Evolutionary conservation across 2,113 vertebrate genomes (phyloP).

Genomic region (Poeciliopsis turrubarensis): DNA sequence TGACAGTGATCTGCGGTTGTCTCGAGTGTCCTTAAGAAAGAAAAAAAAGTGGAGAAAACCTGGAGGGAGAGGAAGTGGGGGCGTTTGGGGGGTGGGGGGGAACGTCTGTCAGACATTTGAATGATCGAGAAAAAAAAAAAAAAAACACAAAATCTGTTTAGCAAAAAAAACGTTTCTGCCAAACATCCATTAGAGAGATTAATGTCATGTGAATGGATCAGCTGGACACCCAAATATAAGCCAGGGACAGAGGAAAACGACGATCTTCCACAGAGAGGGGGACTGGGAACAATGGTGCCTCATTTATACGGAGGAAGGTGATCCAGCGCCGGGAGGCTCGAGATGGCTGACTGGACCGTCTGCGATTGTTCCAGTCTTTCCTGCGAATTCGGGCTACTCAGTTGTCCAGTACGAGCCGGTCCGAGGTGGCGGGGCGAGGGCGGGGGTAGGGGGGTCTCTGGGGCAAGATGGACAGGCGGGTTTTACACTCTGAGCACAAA

Average conservation of each 20-base stretch:
- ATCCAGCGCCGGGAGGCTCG: conserved; percentile 61
- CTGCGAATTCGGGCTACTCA: conserved; percentile 38
- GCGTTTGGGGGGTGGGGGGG: not conserved
- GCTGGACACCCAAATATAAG: conserved; percentile 74
- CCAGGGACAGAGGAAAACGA: conserved; percentile 68
- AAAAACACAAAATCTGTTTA: conserved; percentile 65
- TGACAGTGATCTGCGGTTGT: conserved; percentile 62
- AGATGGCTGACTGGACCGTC: conserved; percentile 50
- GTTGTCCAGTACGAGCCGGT: conserved; percentile 30
- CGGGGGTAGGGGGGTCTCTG: not conserved
- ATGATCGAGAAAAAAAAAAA: conserved; percentile 40
- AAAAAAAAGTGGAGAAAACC: conserved; percentile 10
- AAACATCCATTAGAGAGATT: conserved; percentile 77
- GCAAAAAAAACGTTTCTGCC: conserved; percentile 56
- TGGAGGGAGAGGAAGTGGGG: conserved; percentile 11
- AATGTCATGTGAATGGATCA: conserved; percentile 75
- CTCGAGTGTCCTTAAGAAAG: conserved; percentile 23
- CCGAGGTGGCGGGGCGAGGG: not conserved
- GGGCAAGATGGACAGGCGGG: conserved; percentile 41
- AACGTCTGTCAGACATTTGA: conserved; percentile 60
- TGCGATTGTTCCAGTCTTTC: conserved; percentile 55
- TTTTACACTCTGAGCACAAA: conserved; percentile 37
- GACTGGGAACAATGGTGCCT: conserved; percentile 73
- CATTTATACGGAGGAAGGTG: conserved; percentile 73
- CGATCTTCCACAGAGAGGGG: conserved; percentile 56